Evolutionary conservation across 1,140 invertebrate genomes (phyloP), one percentile per base, ranked within the genome.

Genomic region (Neocloeon triangulifer): DNA sequence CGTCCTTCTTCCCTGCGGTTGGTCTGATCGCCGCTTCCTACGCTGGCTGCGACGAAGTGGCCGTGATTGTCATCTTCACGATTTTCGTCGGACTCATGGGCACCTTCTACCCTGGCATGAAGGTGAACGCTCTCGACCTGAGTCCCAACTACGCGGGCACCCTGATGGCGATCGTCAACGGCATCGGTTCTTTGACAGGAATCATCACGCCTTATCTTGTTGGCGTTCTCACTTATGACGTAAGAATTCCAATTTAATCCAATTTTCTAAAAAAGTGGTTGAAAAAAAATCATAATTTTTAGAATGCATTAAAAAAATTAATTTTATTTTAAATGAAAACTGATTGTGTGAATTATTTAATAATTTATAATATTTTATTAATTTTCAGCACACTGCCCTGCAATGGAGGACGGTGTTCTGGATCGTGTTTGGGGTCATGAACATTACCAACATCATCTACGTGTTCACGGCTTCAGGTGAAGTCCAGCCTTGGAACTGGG

Each of bases 371-470:
- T n/a, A 23, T 12, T 23, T 12, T 23, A 8, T 27, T 44, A 41
- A 33, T 45, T 62, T 63, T 32, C 52, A 81, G 75, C 66, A 69
- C 43, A 66, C 66, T 4, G 42, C 73, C n/a, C 50, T 60, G 5
- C 66, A 82, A 54, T 88, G 82, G 82, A 60, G 74, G 33, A 47
- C 63, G 3, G 77, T 86, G 1, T 86, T 85, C 46, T 86, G 76
- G 69, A 73, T 85, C 35, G 63, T 73, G 0, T 59, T 78, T 19
- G 70, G 48, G 0, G 64, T 82, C 1, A 78, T 81, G 39, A 51
- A 68, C 6, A 45, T 69, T 9, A 79, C 78, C 0, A 78, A 75
- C 36, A 38, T 76, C 5, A 45, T 82, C 4, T 89, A 75, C 43
- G 52, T 71, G 5, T 42, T 78, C 5, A 71, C 65, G 52, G 73